These are phyloP conservation scores for Ceratina japonica DNA, from an alignment of 1,140 invertebrate genomes.

Conservation along the genomic window DNA sequence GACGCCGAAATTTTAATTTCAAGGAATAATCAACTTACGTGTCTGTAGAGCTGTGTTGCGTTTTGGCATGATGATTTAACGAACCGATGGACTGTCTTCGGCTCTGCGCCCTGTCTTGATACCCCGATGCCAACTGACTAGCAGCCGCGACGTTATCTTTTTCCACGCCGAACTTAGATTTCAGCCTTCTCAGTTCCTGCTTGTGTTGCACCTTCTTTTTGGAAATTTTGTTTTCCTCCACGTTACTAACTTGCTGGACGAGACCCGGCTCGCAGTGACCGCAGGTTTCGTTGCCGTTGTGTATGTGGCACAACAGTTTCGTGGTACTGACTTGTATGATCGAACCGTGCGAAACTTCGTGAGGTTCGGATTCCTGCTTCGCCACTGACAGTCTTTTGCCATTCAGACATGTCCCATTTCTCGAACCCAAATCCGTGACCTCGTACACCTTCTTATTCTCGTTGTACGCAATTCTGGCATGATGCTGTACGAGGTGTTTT, in stretches of 20 bases:
- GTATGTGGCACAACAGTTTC: slow-evolving; percentile 91
- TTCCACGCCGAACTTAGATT: slow-evolving; percentile 90
- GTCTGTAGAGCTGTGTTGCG: slow-evolving; percentile 87
- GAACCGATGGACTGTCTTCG: slow-evolving; percentile 89
- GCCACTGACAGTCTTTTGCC: slow-evolving; percentile 86
- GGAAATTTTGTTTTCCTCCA: slow-evolving; percentile 50
- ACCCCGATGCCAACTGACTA: slow-evolving; percentile 76
- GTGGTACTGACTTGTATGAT: slow-evolving; percentile 86
- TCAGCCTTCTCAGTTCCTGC: slow-evolving; percentile 87
- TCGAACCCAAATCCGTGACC: slow-evolving; percentile 90
- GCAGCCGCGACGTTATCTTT: slow-evolving; percentile 77
- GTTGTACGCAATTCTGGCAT: slow-evolving; percentile 87
- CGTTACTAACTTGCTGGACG: slow-evolving; percentile 73
- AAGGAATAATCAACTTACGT: slow-evolving; percentile 80
- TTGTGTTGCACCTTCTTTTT: slow-evolving; percentile 81
- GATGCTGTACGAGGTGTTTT: slow-evolving; percentile 80
- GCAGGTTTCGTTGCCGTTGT: slow-evolving; percentile 91
- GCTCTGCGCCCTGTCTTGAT: slow-evolving; percentile 90
- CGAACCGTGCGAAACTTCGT: slow-evolving; percentile 87
- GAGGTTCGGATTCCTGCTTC: slow-evolving; percentile 84
- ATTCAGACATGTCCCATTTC: slow-evolving; percentile 93
- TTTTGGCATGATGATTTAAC: slow-evolving; percentile 90
- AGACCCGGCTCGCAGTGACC: slow-evolving; percentile 94
- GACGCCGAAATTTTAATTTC: no score
- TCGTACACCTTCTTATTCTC: slow-evolving; percentile 82